These are phyloP conservation scores for Struthio camelus DNA, from an alignment of 2,113 vertebrate species.

Conservation along the genomic window DNA sequence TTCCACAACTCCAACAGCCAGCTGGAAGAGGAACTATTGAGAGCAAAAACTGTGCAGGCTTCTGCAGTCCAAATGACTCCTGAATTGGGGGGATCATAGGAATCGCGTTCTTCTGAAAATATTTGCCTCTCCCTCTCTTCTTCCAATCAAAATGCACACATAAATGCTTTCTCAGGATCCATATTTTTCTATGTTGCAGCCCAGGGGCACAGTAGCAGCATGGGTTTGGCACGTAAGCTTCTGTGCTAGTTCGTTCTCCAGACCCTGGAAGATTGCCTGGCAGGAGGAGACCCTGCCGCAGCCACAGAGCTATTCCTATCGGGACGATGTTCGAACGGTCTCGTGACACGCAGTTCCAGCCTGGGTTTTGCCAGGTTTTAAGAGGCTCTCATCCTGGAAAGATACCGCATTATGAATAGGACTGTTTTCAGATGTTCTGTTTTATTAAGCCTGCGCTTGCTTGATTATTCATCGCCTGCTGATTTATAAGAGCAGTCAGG, in stretches of 20 bases:
- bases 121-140: neutral
- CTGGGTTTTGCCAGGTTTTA: neutral
- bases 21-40: neutral
- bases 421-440: slow-evolving; percentile 3
- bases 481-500: neutral
- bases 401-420: neutral
- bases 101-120: neutral
- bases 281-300: neutral
- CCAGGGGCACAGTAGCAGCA: accelerated
- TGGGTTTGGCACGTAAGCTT: neutral
- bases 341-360: neutral
- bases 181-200: neutral
- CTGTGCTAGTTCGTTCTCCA: neutral
- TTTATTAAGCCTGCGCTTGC: neutral
- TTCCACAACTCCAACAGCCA: neutral
- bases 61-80: neutral
- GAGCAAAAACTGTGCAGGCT: neutral
- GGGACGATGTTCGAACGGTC: accelerated
- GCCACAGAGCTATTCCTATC: accelerated
- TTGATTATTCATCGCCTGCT: slow-evolving; percentile 2
- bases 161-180: neutral
- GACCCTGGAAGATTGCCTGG: neutral
- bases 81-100: neutral
- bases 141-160: neutral
- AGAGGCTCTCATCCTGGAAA: neutral